Evolutionary conservation across 2,797 vertebrate genomes (phyloP), one percentile per base, ranked within the genome.

Genomic region (Percopsis omiscomaycus): DNA sequence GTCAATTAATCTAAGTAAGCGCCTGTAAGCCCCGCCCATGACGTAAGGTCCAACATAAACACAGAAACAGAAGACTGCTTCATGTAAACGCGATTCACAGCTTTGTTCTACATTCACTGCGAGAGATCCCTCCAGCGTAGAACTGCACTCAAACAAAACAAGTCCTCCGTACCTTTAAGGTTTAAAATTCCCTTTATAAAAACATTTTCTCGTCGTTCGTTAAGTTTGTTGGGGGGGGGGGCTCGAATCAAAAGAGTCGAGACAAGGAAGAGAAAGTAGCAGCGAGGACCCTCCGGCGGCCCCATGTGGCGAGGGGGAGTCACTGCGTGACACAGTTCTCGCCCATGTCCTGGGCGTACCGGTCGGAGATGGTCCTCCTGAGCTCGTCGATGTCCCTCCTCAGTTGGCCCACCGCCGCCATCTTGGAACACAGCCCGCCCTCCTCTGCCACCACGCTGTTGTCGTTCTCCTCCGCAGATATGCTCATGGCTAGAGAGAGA

Each of bases 321-420:
- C 92, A 95, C n/a, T 96, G 95, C 55, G 94, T 95, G 73, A 95
- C 89, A 72, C 95, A 96, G 82, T 89, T 96, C 81, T 96, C 95
- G 45, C 94, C 95, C 95, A 96, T 94, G 89, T 96, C 95, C 91
- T 96, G 95, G 77, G 95, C 95, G 0, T 95, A 96, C 62, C 94
- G 92, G 82, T 96, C 95, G 0, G 95, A 95, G 80, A 98, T 92
- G 37, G 91, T 91, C 65, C 88, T 96, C 86, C 95, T 93, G 76
- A 98, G 84, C 44, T 95, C 94, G 47, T 98, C 96, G 0, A 98
- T 95, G 80, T 96, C 96, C 72, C 92, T 93, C 58, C 96, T 93
- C 66, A 98, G 89, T 84, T 94, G 94, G 65, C 89, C 88, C 3
- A 95, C 94, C 4, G 97, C 95, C 2, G 83, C 82, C 59, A 98